These are phyloP conservation scores for Hedychridium roseum DNA, from an alignment of 2,888 invertebrate genomes.

Conservation along the genomic window DNA sequence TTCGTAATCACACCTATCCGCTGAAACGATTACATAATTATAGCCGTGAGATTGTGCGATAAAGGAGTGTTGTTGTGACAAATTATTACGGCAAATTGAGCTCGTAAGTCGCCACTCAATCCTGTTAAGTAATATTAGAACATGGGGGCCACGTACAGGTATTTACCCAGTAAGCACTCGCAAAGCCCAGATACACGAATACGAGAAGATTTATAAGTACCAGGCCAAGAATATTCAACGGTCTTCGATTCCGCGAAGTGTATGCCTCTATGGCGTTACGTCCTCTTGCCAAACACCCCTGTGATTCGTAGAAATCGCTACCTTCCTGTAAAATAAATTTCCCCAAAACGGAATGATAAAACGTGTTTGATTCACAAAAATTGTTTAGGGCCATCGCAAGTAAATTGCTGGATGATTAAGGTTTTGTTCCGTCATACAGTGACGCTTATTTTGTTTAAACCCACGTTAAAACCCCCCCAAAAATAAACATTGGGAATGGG, in stretches of 20 bases:
- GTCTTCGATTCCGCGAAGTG: constrained; percentile 26
- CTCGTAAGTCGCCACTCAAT: neutral
- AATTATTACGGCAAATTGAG: neutral
- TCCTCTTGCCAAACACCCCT: constrained; percentile 11
- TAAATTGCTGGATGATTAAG: neutral
- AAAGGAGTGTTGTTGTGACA: neutral
- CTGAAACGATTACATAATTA: constrained; percentile 25
- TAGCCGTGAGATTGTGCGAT: neutral
- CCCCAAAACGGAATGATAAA: neutral
- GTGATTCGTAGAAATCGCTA: constrained; percentile 10
- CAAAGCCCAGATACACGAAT: constrained; percentile 47
- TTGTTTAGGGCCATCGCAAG: neutral
- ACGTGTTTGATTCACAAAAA: constrained; percentile 1
- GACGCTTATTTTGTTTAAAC: no score
- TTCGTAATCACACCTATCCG: constrained; percentile 29
- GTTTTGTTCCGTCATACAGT: no score
- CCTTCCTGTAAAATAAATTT: constrained; percentile 15
- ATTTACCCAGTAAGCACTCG: constrained; percentile 48
- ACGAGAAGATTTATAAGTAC: constrained; percentile 39
- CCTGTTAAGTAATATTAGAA: neutral
- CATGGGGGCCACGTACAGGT: constrained; percentile 32
- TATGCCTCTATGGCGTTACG: constrained; percentile 24
- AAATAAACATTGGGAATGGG: no score
- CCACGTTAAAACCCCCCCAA: no score
- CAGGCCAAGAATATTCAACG: constrained; percentile 25